phyloP scores from a whole-genome alignment of 1,140 invertebrate genomes.

The Heterodera schachtii region DNA sequence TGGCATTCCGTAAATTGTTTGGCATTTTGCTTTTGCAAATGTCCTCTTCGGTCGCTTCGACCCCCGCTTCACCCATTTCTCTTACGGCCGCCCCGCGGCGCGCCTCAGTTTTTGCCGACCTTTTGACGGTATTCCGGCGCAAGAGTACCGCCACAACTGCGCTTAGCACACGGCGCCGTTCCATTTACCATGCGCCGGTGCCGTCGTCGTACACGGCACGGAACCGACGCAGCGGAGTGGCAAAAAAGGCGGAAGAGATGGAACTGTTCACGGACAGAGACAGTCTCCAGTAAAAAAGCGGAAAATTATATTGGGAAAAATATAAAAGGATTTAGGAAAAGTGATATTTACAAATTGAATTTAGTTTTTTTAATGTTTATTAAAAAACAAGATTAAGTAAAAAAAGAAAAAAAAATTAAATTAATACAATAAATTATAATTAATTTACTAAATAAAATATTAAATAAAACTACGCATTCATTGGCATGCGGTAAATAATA shows the following conservation, averaged over 20 bases:
- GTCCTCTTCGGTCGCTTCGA: not conserved
- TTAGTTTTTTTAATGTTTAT: no score
- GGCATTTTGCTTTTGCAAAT: not conserved
- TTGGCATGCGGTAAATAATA: no score
- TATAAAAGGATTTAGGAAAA: no score
- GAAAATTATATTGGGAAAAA: not conserved
- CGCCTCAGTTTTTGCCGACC: slow-evolving; percentile 59
- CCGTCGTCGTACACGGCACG: not conserved
- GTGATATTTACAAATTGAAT: no score
- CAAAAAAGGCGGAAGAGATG: slow-evolving; percentile 3
- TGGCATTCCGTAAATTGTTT: not conserved
- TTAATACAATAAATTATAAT: no score
- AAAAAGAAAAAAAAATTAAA: no score
- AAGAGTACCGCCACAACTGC: slow-evolving; percentile 44
- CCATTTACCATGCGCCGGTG: slow-evolving; percentile 38
- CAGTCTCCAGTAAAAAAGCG: slow-evolving; percentile 28
- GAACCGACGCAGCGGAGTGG: not conserved
- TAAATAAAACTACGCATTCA: no score
- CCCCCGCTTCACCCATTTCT: slow-evolving; percentile 2
- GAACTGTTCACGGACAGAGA: slow-evolving; percentile 11
- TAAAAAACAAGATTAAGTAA: no score
- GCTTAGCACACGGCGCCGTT: slow-evolving; percentile 28
- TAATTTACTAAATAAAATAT: no score
- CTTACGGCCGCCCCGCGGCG: slow-evolving; percentile 35
- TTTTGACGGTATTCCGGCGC: slow-evolving; percentile 63